Evolutionary conservation across 2,113 vertebrate genomes (phyloP), one percentile per base, ranked within the genome.

Genomic region (Turnix velox): DNA sequence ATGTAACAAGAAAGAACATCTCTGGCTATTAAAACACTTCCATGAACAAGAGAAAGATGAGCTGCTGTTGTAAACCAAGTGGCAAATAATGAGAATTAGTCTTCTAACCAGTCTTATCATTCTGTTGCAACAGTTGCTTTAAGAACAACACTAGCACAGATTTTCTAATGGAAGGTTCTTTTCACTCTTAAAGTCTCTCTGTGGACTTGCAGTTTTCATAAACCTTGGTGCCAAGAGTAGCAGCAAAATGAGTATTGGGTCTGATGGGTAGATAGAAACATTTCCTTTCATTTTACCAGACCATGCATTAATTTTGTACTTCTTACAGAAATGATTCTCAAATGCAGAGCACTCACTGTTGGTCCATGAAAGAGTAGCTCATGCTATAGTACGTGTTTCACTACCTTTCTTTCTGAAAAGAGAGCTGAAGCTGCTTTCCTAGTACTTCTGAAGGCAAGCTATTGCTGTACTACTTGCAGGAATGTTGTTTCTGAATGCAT

Each of bases 1-100:
- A 52, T 76, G 39, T n/a, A 79, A 85, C 88, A 93, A 68, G 94
- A 93, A 90, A 62, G 35, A 93, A 85, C 58, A 73, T 4, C 54
- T 80, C 58, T 88, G 17, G 15, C 85, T 90, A 83, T 85, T 76
- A 80, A 72, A 79, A 43, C 28, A 65, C 48, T 31, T 68, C 48
- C 54, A 73, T 1, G 2, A 79, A 90, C 62, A 90, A 23, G 69
- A 79, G 62, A 85, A 74, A 82, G 14, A 31, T 61, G 35, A 48
- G 17, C 45, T 57, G 33, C 18, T 57, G 22, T 37, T 77, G 62
- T 45, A 87, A 84, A 92, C 52, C 61, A 71, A 59, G 27, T 31
- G 15, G 39, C 20, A 61, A 86, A 69, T 33, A 83, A 52, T 31
- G 33, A 75, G 16, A 86, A 80, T 69, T 37, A 28, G 19, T 49